Evolutionary conservation across 2,797 vertebrate species (phyloP), one percentile per base, ranked within the genome.

Genomic region (Galagoides demidoff): DNA sequence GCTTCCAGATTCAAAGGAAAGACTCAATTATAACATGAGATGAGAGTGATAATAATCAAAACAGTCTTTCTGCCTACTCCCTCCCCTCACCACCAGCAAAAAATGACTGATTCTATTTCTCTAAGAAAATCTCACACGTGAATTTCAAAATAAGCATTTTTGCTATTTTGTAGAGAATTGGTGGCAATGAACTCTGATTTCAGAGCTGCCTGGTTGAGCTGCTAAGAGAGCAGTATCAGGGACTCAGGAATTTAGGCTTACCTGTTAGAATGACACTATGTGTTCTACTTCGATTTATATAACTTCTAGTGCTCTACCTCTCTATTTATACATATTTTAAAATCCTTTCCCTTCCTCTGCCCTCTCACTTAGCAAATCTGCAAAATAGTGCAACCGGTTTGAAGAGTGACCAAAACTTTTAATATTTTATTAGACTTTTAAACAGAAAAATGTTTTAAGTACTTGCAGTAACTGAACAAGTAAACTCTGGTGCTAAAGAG

Each of bases 401-500:
- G 16, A 63, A 89, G 92, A 78, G 19, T 66, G 68, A 39, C 27
- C 31, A 59, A 89, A 71, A 3, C 66, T 61, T 61, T 31, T 63
- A 19, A 52, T 89, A 31, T 88, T 90, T 92, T 39, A 78, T 52
- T 89, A 55, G 14, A 12, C 3, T 70, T 90, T 89, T 88, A 96
- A 95, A 82, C 20, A 90, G 39, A 85, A 96, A 57, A 12, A 45
- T 66, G n/a, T 73, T 85, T n/a, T 64, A 94, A 78, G 12, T 55
- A 1, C 49, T 86, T 37, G 37, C 34, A 29, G 27, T 95, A 86
- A 79, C 55, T 79, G 90, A 92, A 63, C 90, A 97, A 76, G 43
- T 79, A 79, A 89, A 93, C 57, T 55, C 19, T 71, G 23, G 34
- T 83, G 49, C n/a, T 82, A 89, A 81, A 77, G 17, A 64, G 5